These are phyloP conservation scores for Pholis gunnellus DNA, from an alignment of 2,113 vertebrate species.

Conservation along the genomic window DNA sequence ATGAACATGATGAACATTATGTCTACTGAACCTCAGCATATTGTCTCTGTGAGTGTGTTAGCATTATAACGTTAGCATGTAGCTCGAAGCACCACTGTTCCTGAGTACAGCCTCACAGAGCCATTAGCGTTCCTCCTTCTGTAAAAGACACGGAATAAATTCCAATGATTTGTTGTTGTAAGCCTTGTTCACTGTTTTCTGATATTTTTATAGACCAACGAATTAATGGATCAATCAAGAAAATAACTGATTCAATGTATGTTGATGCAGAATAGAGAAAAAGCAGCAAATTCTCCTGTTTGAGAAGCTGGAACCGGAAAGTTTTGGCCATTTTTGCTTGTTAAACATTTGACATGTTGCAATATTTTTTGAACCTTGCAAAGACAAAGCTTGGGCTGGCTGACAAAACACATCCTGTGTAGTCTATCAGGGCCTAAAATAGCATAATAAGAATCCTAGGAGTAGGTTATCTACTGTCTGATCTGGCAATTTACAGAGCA, in stretches of 20 bases:
- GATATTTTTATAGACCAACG: not conserved
- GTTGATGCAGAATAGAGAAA: not conserved
- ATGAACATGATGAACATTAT: not conserved
- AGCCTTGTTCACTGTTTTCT: not conserved
- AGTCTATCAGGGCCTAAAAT: constrained; percentile 19
- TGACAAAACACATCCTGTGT: constrained; percentile 34
- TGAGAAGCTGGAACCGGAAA: not conserved
- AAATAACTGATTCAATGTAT: not conserved
- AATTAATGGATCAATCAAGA: not conserved
- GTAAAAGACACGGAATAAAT: no score
- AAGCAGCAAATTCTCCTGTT: not conserved
- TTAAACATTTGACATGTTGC: not conserved
- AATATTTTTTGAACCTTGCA: not conserved
- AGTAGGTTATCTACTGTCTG: not conserved
- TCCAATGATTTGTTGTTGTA: no score
- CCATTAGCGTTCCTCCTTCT: not conserved
- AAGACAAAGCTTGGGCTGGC: constrained; percentile 18
- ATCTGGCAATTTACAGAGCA: constrained; percentile 7
- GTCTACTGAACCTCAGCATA: not conserved
- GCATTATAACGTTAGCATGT: not conserved
- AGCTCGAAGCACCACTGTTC: no score
- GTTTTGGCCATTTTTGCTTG: not conserved
- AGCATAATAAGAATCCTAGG: not conserved
- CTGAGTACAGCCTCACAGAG: not conserved
- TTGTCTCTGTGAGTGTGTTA: not conserved